A percentile compares a stretch with the other conserved stretches of the same genome.
phyloP scores from a whole-genome alignment of 64 coral and sea anemone genomes.

The Montipora efflorescens region DNA sequence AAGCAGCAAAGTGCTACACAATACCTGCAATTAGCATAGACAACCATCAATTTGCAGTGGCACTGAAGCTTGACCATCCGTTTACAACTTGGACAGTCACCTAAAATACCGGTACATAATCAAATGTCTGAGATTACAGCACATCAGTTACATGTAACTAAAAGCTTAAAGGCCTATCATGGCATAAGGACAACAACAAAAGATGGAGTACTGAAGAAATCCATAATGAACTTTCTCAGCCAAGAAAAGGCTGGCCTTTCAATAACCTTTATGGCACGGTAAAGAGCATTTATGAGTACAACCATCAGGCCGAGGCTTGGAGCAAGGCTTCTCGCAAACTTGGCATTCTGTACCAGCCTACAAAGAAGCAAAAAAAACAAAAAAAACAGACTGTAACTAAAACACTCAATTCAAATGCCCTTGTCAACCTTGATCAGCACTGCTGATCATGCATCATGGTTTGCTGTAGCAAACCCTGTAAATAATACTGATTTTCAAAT shows the following conservation, averaged over 20 bases:
- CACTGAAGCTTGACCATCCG: conserved; percentile 84
- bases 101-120: conserved; percentile 26
- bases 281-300: conserved; percentile 76
- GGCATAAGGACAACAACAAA: too few species aligned
- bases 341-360: conserved; percentile 84
- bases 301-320: conserved; percentile 73
- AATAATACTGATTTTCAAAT: too few species aligned
- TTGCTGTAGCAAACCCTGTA: too few species aligned
- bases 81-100: conserved; percentile 78
- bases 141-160: too few species aligned
- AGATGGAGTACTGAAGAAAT: neutral
- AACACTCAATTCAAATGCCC: neutral
- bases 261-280: conserved; percentile 83
- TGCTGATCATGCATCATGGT: too few species aligned
- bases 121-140: too few species aligned
- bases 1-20: neutral
- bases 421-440: too few species aligned
- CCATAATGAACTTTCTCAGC: too few species aligned
- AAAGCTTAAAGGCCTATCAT: too few species aligned
- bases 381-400: neutral
- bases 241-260: neutral
- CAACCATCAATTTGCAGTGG: conserved; percentile 84
- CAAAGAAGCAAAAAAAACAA: neutral
- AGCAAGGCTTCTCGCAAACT: conserved; percentile 85
- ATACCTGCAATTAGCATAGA: conserved; percentile 88